These are phyloP conservation scores for Bimastos eiseni DNA, from an alignment of 2,888 invertebrate species.

Conservation along the genomic window DNA sequence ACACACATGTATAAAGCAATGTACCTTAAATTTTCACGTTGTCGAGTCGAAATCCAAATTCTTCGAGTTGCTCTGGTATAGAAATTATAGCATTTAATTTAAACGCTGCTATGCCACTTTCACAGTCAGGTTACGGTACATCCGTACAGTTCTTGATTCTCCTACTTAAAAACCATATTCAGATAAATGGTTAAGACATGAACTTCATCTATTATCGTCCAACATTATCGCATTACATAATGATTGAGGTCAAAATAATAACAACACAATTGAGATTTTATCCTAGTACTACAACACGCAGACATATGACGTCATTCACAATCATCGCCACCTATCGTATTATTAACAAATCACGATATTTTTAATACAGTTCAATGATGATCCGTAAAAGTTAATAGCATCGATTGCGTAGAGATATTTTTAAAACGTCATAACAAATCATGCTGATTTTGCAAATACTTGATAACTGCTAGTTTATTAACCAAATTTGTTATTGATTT, in stretches of 20 bases:
- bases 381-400: not conserved
- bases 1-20: not conserved
- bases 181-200: not conserved
- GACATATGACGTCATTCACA: not conserved
- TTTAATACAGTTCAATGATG: too few relatives aligned
- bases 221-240: not conserved
- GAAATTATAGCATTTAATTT: not conserved
- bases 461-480: not conserved
- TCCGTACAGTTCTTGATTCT: not conserved
- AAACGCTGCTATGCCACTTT: not conserved
- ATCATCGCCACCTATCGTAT: not conserved
- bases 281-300: not conserved
- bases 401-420: too few relatives aligned
- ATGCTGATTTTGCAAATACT: not conserved
- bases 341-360: not conserved
- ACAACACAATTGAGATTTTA: not conserved
- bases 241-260: conserved; percentile 4
- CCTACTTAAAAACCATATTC: not conserved
- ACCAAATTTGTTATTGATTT: not conserved
- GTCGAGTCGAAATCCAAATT: not conserved
- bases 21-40: not conserved
- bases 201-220: conserved; percentile 13
- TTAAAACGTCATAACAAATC: not conserved
- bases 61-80: not conserved
- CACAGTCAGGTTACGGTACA: not conserved